Conservation (phyloP, 1,140 invertebrate genomes). For the Drosophila simulans region DNA sequence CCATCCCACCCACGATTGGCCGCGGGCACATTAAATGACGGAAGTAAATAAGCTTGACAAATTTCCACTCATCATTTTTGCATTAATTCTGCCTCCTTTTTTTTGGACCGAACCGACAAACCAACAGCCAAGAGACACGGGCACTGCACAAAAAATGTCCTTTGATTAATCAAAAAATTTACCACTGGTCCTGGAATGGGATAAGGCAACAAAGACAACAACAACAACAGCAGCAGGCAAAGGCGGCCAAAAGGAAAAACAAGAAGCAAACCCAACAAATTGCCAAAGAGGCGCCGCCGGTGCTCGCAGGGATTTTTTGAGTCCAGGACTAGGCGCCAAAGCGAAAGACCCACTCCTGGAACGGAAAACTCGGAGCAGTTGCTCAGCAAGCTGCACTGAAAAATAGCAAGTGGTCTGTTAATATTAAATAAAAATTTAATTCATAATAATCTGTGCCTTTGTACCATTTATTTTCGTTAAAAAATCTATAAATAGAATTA, state of each 20-base stretch:
- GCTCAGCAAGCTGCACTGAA: constrained; percentile 8
- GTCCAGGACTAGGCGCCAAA: constrained; percentile 64
- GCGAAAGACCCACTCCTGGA: constrained; percentile 29
- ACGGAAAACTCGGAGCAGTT: constrained; percentile 10
- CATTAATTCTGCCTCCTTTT: constrained; percentile 83
- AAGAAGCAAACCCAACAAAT: constrained; percentile 74
- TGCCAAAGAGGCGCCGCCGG: constrained; percentile 73
- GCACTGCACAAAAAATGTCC: constrained; percentile 70
- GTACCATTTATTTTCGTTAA: too few relatives aligned
- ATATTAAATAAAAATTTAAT: too few relatives aligned
- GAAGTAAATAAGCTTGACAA: constrained; percentile 84
- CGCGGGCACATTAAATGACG: constrained; percentile 80
- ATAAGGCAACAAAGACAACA: constrained; percentile 34
- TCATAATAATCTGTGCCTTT: too few relatives aligned
- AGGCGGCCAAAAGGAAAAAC: neutral
- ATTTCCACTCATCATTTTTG: constrained; percentile 84
- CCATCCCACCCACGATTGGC: constrained; percentile 45
- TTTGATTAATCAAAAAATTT: constrained; percentile 84
- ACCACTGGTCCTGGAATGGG: constrained; percentile 34
- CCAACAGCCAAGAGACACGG: constrained; percentile 43
- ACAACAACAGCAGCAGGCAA: constrained; percentile 36
- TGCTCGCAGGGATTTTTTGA: constrained; percentile 42
- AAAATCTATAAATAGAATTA: too few relatives aligned
- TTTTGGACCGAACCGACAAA: constrained; percentile 49
- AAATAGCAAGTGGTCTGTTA: neutral